These are phyloP conservation scores for Dolichallabes microphthalmus DNA, from an alignment of 2,113 vertebrate genomes.

Conservation along the genomic window DNA sequence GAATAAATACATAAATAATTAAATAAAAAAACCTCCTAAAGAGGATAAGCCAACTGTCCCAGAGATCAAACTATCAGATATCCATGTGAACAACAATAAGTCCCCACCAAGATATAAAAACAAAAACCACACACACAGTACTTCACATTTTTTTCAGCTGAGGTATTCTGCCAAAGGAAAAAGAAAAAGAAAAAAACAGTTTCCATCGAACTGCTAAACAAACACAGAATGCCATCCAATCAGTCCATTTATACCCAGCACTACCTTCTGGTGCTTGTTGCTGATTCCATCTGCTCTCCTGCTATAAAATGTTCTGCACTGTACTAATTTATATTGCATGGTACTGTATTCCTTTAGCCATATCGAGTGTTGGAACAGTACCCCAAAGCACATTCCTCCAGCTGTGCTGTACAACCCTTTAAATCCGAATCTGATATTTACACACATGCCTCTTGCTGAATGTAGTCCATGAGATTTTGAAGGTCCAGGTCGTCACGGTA, in stretches of 20 bases:
- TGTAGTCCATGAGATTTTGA: conserved; percentile 78
- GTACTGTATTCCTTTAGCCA: not conserved
- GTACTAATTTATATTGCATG: not conserved
- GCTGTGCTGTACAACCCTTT: not conserved
- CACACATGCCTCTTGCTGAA: conserved; percentile 71
- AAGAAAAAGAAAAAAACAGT: not conserved
- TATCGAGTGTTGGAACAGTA: not conserved
- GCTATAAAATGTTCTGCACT: not conserved
- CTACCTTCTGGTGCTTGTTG: conserved; percentile 9
- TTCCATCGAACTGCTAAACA: not conserved
- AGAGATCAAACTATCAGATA: not conserved
- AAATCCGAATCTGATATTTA: not conserved
- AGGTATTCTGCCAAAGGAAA: not conserved
- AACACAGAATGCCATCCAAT: not conserved
- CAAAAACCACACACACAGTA: not conserved
- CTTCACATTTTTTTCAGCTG: not conserved
- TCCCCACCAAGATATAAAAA: not conserved
- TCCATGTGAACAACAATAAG: not conserved
- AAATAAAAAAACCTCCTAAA: not conserved
- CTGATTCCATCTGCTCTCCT: not conserved
- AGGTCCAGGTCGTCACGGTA: conserved; percentile 78
- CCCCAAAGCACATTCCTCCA: not conserved
- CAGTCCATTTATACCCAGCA: not conserved
- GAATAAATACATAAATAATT: no score
- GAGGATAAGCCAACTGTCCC: not conserved